Evolutionary conservation across 2,888 invertebrate genomes (phyloP), one percentile per base, ranked within the genome.

Genomic region (Epicampocera succincta): DNA sequence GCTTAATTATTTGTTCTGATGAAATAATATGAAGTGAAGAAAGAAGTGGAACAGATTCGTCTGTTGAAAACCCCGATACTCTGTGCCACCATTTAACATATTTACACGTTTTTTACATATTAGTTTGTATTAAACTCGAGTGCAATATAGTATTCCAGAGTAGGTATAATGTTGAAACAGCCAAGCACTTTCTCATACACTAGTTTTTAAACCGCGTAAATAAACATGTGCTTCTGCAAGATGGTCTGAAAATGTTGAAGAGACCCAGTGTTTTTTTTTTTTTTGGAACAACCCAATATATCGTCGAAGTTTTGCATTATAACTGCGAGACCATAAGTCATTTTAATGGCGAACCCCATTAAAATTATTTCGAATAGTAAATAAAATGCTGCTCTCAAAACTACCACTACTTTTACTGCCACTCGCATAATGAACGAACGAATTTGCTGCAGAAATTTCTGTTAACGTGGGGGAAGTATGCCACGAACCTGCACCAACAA

Each of bases 281-380:
- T 46, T 9, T 42, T 6, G 11, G n/a, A 71, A 71, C 71, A 77
- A 65, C 17, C 82, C 82, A 69, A 83, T 83, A 79, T 76, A 75
- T 76, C 68, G 75, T 61, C 60, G 75, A 79, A 76, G 50, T 63
- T 79, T 83, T 73, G 50, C 74, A 74, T 79, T 79, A 66, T 25
- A 33, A 75, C 66, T 75, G 48, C 78, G 68, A 74, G 72, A 56
- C 68, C 75, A 84, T 84, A 84, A 84, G 84, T 84, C 84, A 84
- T 84, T 84, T 84, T 84, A 84, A 84, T 84, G 84, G 84, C 74
- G 72, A 71, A 58, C 52, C 75, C 84, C 82, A 82, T 82, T 82
- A 82, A 78, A 82, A 54, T 33, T 66, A 72, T 66, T 73, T 73
- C 40, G 48, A 69, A 63, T 60, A 71, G 77, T 68, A 69, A 66